Evolutionary conservation across 2,113 vertebrate species (phyloP), one percentile per base, ranked within the genome.

Genomic region (Triplophysa siluroides): DNA sequence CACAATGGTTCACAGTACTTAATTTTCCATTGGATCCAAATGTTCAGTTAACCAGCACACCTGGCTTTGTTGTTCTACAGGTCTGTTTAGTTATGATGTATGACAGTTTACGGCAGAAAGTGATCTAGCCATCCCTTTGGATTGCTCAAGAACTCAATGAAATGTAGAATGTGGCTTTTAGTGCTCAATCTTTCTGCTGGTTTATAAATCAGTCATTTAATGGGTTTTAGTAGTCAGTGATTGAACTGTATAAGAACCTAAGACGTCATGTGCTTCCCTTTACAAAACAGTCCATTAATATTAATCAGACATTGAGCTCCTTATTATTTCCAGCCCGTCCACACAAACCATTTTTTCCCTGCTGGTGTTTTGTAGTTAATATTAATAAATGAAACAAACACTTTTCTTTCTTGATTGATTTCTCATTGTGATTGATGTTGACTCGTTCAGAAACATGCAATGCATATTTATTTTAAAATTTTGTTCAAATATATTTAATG

Each of bases 271-370:
- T 52, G 75, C 60, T 65, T 68, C 63, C 79, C 26, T 23, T 38
- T 75, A 45, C 26, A 67, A 66, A 80, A 73, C 64, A 62, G 47
- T 50, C 58, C 72, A 61, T 81, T 68, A 76, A 61, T 69, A 67
- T 68, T 76, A 76, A 81, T 76, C 26, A 38, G 50, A 58, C 41
- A 11, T 61, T 75, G 21, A 66, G 64, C 79, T 60, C 33, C 23
- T 72, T 21, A 56, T 80, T 74, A 80, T 58, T 65, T 65, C 61
- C 47, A 61, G 54, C 11, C 26, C 11, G 50, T 18, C 18, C 41
- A 23, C 21, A 65, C 13, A 76, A 24, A 68, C 62, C 63, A 41
- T 58, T 80, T 47, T 67, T 74, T 47, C 24, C 33, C 3, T 24
- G 54, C 23, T 66, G 21, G n/a, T 33, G 23, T 21, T 23, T 77